Base-by-base conservation (phyloP, 1,140 invertebrate genomes). In the Camponotus pennsylvanicus region DNA sequence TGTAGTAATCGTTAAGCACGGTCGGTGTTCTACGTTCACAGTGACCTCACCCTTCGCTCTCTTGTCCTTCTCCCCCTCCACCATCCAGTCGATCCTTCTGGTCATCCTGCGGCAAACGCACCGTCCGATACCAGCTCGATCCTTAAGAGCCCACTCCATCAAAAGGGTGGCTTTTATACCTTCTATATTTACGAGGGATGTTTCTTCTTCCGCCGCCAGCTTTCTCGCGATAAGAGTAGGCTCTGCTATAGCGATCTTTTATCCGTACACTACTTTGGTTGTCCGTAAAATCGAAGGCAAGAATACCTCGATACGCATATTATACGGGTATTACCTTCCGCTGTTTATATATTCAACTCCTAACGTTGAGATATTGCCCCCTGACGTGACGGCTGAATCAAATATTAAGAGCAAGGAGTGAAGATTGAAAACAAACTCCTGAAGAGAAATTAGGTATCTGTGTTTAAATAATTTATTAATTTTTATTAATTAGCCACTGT, bases 91-190 rank as follows among this genome's bases (percentile, higher is more conserved):
- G 90, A 91, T 90, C 89, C 89, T 92, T 92, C 88, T 91, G 93
- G 91, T 93, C 90, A 89, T 92, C 88, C 89, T 93, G 91, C 86
- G 89, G 92, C 84, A 83, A 87, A 91, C 88, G 85, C 85, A 89
- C 85, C 77, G 87, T 70, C 86, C 91, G 91, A 93, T 93, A 92
- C 90, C 89, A 84, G 87, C 78, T 88, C 78, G 89, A 92, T 86
- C 92, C 92, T 94, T 93, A 93, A 94, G 92, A 94, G 92, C 92
- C 91, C 91, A 93, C 93, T 95, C 94, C 92, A 94, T 95, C 94
- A 94, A 92, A 94, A 92, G 91, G 92, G 92, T 93, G 88, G 93
- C 93, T 94, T 94, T 94, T 94, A 94, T 94, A 93, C 92, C 89
- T 93, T 91, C 91, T 93, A 94, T 94, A 95, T 95, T 94, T 94